phyloP scores from a whole-genome alignment of 2,113 vertebrate genomes.

The Sceloporus tristichus region DNA sequence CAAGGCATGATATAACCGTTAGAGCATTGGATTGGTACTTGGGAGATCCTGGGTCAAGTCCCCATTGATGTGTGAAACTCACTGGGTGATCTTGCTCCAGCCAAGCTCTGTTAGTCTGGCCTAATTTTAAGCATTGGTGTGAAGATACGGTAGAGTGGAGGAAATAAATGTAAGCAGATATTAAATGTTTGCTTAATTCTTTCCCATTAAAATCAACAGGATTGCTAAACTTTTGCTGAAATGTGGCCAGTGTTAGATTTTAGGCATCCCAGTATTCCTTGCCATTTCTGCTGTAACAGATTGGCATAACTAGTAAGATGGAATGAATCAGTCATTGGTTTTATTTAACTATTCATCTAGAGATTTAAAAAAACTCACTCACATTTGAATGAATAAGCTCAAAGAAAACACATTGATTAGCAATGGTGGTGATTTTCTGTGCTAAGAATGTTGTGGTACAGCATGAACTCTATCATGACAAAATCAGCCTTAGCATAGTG shows the following conservation, averaged over 20 bases:
- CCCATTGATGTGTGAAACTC: too few relatives aligned
- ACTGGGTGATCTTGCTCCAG: too few relatives aligned
- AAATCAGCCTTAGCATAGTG: slow-evolving; percentile 56
- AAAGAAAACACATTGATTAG: not conserved
- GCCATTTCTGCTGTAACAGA: not conserved
- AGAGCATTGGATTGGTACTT: too few relatives aligned
- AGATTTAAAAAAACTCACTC: slow-evolving; percentile 16
- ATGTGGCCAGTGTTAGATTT: not conserved
- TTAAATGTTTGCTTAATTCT: not conserved
- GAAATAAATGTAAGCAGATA: not conserved
- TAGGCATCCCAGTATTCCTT: not conserved
- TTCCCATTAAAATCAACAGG: not conserved
- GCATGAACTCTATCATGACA: slow-evolving; percentile 48
- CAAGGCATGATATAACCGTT: too few relatives aligned
- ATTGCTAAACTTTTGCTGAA: not conserved
- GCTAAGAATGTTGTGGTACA: slow-evolving; percentile 54
- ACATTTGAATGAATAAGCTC: not conserved
- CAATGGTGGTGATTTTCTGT: slow-evolving; percentile 54
- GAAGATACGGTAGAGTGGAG: too few relatives aligned
- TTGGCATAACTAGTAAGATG: not conserved
- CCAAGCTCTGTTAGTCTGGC: too few relatives aligned
- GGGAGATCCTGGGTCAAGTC: too few relatives aligned
- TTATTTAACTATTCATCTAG: slow-evolving; percentile 14
- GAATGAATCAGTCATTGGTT: not conserved
- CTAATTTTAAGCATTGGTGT: too few relatives aligned